phyloP scores from a whole-genome alignment of 2,797 vertebrate species.

The Cirrhinus mrigala region DNA sequence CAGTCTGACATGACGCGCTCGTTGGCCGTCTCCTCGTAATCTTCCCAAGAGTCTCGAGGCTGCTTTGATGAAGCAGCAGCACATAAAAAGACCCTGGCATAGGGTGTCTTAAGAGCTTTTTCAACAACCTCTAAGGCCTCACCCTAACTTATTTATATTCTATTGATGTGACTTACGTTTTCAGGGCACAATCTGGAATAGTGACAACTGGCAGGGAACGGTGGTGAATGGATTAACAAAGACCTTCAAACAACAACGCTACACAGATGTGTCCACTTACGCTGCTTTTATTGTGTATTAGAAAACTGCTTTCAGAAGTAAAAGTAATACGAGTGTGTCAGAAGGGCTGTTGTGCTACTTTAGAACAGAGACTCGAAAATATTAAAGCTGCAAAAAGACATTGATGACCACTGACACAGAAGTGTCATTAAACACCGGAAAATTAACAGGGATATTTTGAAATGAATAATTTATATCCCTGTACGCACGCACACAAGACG shows the following conservation, averaged over 20 bases:
- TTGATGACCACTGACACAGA: slow-evolving; percentile 13
- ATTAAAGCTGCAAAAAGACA: slow-evolving; percentile 14
- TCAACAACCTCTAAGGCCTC: slow-evolving; percentile 31
- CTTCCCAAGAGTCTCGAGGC: slow-evolving; percentile 7
- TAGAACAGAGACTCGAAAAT: background rate
- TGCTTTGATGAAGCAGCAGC: slow-evolving; percentile 27
- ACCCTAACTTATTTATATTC: slow-evolving; percentile 35
- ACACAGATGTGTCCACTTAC: slow-evolving; percentile 33
- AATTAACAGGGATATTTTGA: slow-evolving; percentile 17
- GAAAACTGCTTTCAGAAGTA: slow-evolving; percentile 3
- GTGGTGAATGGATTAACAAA: slow-evolving; percentile 36
- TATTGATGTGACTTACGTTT: slow-evolving; percentile 34
- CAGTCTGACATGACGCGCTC: background rate
- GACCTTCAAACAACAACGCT: slow-evolving; percentile 34
- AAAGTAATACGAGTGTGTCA: background rate
- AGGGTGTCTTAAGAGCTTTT: slow-evolving; percentile 39
- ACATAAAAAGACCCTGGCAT: slow-evolving; percentile 25
- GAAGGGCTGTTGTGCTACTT: background rate
- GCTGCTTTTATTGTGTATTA: background rate
- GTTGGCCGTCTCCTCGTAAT: background rate
- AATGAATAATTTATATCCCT: slow-evolving; percentile 32
- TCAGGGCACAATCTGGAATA: slow-evolving; percentile 33
- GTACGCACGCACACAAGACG: background rate
- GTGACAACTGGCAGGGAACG: slow-evolving; percentile 35
- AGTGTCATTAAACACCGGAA: slow-evolving; percentile 2